These are phyloP conservation scores for Athene cunicularia DNA, from an alignment of 2,113 vertebrate genomes.

Conservation along the genomic window DNA sequence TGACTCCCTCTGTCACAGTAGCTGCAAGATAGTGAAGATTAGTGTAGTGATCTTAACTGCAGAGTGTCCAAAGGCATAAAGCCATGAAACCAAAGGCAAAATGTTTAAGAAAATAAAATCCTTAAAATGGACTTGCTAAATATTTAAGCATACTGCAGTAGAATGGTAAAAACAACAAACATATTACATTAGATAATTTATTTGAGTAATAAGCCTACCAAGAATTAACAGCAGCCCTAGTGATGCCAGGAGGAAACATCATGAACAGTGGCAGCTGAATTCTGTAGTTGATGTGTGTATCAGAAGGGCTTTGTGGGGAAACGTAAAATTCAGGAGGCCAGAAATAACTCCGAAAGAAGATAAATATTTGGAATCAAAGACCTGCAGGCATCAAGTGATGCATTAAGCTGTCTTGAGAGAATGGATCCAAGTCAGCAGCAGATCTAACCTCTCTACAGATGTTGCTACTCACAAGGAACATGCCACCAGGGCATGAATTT, in stretches of 20 bases:
- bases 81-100: background rate
- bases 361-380: slow-evolving; percentile 15
- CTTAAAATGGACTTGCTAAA: background rate
- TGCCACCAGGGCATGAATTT: background rate
- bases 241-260: background rate
- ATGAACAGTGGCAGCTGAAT: background rate
- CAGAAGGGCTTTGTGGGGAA: background rate
- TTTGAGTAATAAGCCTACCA: background rate
- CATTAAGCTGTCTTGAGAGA: background rate
- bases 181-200: background rate
- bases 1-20: slow-evolving; percentile 14
- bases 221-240: background rate
- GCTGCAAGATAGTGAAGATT: slow-evolving; percentile 1
- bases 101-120: background rate
- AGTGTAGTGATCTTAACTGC: background rate
- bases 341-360: background rate
- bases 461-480: background rate
- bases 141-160: background rate
- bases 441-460: background rate
- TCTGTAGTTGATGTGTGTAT: background rate
- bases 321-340: background rate
- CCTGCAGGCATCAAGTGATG: background rate
- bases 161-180: background rate
- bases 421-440: background rate
- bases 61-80: background rate